A percentile compares a stretch with the other conserved stretches of the same genome.
Evolutionary conservation across 2,797 vertebrate genomes (phyloP).

Genomic region (Cyclopterus lumpus): DNA sequence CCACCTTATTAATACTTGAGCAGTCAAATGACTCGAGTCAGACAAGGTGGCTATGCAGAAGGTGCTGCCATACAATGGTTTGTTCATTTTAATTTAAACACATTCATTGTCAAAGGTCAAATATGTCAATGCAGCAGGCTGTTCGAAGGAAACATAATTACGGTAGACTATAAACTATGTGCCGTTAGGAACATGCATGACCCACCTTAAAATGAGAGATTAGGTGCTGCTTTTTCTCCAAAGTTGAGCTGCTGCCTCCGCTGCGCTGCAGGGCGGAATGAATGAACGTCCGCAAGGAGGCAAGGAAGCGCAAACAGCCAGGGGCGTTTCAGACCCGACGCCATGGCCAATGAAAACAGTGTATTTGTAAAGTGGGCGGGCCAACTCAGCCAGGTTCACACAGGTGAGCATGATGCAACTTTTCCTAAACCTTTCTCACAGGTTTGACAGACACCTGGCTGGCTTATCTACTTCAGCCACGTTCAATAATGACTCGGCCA

Average conservation of each 20-base stretch:
- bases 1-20: neutral
- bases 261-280: neutral
- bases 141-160: neutral
- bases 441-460: neutral
- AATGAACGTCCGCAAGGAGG: too few relatives aligned
- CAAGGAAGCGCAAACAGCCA: neutral
- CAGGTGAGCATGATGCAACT: slow-evolving; percentile 27
- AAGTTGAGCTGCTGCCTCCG: neutral
- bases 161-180: neutral
- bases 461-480: neutral
- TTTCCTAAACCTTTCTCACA: neutral
- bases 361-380: neutral
- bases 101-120: too few relatives aligned
- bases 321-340: neutral
- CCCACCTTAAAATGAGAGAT: slow-evolving; percentile 6
- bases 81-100: too few relatives aligned
- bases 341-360: neutral
- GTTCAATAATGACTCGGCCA: too few relatives aligned
- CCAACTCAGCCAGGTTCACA: neutral
- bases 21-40: neutral
- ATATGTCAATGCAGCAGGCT: too few relatives aligned
- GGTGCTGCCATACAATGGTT: too few relatives aligned
- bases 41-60: neutral
- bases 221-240: neutral
- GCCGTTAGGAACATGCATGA: neutral